Percentiles rank a stretch among this genome's conserved stretches.
These are phyloP conservation scores for Hanleya hanleyi DNA, from an alignment of 2,888 invertebrate genomes.

Conservation along the genomic window DNA sequence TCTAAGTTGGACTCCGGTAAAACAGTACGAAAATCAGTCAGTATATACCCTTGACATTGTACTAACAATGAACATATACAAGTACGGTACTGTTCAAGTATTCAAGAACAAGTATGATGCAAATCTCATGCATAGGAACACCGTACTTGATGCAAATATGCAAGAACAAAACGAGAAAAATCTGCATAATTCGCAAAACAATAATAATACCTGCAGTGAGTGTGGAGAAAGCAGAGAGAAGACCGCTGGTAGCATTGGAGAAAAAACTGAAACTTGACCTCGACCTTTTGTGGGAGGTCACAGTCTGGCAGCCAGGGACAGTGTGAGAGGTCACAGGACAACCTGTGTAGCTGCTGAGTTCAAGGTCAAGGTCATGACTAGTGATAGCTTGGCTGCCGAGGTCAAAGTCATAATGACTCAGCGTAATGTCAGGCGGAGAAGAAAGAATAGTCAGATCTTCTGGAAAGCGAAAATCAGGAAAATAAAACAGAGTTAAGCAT, in stretches of 20 bases:
- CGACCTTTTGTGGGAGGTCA: not conserved
- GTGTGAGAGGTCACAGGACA: not conserved
- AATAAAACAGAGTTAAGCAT: no score
- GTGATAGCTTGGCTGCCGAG: not conserved
- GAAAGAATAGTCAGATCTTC: not conserved
- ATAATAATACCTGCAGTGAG: constrained; percentile 8
- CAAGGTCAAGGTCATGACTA: not conserved
- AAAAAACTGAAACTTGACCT: constrained; percentile 3
- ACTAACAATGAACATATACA: no score
- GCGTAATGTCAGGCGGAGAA: not conserved
- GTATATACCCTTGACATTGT: no score
- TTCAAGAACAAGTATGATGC: no score
- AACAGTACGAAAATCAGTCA: no score
- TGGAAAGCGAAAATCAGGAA: not conserved
- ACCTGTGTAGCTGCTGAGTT: not conserved
- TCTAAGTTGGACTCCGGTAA: no score
- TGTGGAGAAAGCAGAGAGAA: constrained; percentile 8
- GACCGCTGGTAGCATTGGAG: constrained; percentile 10
- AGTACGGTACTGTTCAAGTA: no score
- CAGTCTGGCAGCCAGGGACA: no score
- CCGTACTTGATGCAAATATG: no score
- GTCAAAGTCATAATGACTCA: not conserved
- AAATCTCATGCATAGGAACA: no score
- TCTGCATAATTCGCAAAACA: not conserved
- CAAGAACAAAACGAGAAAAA: not conserved